Percentiles rank a stretch among this genome's conserved stretches.
These are phyloP conservation scores for Pseudomyrmex cubaensis DNA, from an alignment of 1,140 invertebrate species.

Conservation along the genomic window DNA sequence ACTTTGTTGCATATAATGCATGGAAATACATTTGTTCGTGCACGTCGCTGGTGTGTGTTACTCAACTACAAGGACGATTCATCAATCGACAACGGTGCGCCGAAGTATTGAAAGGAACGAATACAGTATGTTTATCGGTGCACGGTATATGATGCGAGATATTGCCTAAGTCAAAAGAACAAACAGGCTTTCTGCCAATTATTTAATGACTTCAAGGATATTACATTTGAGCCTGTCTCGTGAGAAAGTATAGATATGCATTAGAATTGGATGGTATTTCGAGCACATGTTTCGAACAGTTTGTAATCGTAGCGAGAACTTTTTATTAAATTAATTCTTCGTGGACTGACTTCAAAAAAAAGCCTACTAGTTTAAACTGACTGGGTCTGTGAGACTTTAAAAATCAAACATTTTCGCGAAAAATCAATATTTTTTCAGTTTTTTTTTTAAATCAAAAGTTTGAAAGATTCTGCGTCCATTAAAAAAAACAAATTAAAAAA, in stretches of 20 bases:
- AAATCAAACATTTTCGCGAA: too few relatives aligned
- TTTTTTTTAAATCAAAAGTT: too few relatives aligned
- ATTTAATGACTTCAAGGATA: slow-evolving; percentile 44
- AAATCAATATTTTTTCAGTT: too few relatives aligned
- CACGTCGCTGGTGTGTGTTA: neutral
- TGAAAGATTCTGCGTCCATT: too few relatives aligned
- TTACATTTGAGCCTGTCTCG: neutral
- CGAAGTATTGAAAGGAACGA: neutral
- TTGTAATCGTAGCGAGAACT: too few relatives aligned
- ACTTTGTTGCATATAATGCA: neutral
- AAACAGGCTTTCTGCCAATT: slow-evolving; percentile 46
- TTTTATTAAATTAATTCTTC: too few relatives aligned
- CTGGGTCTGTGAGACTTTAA: too few relatives aligned
- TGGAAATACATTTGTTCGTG: too few relatives aligned
- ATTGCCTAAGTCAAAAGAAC: slow-evolving; percentile 51
- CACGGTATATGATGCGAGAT: slow-evolving; percentile 5
- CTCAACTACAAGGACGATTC: neutral
- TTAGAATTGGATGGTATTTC: neutral
- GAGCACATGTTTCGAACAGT: too few relatives aligned
- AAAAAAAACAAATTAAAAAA: too few relatives aligned
- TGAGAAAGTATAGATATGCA: slow-evolving; percentile 2
- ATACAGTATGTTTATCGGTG: slow-evolving; percentile 39
- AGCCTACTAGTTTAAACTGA: too few relatives aligned
- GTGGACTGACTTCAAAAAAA: too few relatives aligned
- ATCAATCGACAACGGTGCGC: slow-evolving; percentile 9